Evolutionary conservation across 2,888 invertebrate genomes (phyloP).

Genomic region (Synergus laeviventris): DNA sequence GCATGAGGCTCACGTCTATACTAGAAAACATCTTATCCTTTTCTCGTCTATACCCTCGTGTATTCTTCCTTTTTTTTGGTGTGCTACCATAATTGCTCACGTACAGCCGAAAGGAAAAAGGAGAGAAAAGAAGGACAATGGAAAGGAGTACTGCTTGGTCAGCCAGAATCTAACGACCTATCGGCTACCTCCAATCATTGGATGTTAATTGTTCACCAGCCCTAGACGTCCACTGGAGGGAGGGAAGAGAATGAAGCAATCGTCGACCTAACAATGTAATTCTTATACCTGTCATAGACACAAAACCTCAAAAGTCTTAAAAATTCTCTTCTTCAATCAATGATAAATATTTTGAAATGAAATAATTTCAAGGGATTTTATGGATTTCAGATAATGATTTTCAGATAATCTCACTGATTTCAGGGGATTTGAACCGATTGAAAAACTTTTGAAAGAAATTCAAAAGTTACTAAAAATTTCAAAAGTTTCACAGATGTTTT

Average conservation of each 20-base stretch:
- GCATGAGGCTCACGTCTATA: conserved; percentile 23
- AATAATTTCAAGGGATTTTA: too few species aligned
- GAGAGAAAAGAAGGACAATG: conserved; percentile 58
- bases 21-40: conserved; percentile 27
- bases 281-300: not conserved
- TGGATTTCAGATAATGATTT: too few species aligned
- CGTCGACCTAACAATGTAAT: conserved; percentile 49
- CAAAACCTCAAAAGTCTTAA: not conserved
- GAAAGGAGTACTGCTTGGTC: conserved; percentile 65
- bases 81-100: conserved; percentile 67
- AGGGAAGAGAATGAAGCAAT: conserved; percentile 54
- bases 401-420: too few species aligned
- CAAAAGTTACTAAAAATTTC: too few species aligned
- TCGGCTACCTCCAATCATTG: conserved; percentile 65
- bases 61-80: conserved; percentile 49
- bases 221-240: conserved; percentile 48
- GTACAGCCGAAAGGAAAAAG: conserved; percentile 57
- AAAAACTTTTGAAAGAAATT: too few species aligned
- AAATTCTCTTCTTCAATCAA: too few species aligned
- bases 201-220: conserved; percentile 66
- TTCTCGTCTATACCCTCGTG: conserved; percentile 29
- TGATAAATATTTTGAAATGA: too few species aligned
- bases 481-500: too few species aligned
- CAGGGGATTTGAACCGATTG: too few species aligned
- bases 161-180: conserved; percentile 70